These are phyloP conservation scores for Calyptommatus sinebrachiatus DNA, from an alignment of 2,113 vertebrate genomes.

Conservation along the genomic window DNA sequence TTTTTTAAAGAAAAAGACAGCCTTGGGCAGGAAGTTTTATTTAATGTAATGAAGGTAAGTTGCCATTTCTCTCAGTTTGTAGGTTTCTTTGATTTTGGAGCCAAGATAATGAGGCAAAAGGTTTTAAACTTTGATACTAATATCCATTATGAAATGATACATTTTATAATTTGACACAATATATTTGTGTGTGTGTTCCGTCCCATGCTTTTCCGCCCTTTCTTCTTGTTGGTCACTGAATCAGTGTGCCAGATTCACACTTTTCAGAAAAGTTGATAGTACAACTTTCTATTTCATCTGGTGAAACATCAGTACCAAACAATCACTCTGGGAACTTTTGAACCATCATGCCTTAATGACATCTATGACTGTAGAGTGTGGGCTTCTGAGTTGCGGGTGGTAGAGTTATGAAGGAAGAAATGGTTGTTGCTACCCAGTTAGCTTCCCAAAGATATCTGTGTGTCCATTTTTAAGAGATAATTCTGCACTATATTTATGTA, in stretches of 20 bases:
- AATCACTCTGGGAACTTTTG: neutral
- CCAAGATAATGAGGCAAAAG: too few relatives aligned
- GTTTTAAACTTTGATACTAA: too few relatives aligned
- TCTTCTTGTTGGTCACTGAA: too few relatives aligned
- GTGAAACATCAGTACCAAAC: neutral
- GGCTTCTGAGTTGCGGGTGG: neutral
- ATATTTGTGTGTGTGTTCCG: too few relatives aligned
- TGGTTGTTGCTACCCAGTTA: neutral
- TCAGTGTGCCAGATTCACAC: too few relatives aligned
- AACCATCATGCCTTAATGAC: neutral
- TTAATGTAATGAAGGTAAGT: conserved; percentile 99
- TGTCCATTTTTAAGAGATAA: neutral
- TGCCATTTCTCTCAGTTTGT: neutral
- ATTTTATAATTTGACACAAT: too few relatives aligned
- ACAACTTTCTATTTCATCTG: too few relatives aligned
- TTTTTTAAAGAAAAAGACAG: conserved; percentile 99
- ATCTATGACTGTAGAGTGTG: neutral
- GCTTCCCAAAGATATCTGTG: neutral
- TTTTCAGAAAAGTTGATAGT: too few relatives aligned
- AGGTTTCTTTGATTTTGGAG: too few relatives aligned
- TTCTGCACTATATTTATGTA: neutral
- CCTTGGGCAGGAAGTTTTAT: conserved; percentile 95
- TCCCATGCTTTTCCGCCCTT: too few relatives aligned
- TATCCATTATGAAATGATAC: too few relatives aligned
- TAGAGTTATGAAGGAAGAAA: neutral